Evolutionary conservation across 2,797 vertebrate species (phyloP), one percentile per base, ranked within the genome.

Genomic region (Oreochromis grahami): DNA sequence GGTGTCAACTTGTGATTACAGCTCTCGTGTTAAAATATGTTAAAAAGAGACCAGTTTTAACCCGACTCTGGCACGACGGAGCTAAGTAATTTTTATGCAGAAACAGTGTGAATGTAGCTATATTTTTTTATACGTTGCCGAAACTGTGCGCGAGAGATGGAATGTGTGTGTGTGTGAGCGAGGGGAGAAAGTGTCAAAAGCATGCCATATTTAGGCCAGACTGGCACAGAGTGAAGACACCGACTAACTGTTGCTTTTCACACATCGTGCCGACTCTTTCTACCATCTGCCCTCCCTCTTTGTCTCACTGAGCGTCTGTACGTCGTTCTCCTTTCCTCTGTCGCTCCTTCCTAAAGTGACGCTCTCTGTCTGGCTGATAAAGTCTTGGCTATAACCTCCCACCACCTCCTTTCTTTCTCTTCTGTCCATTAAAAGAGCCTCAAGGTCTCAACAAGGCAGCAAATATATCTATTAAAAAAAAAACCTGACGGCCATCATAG

Each of bases 171-270:
- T 36, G 79, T 65, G 82, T 76, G 90, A n/a, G 53, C 11, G 86
- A 51, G 77, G n/a, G 58, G 77, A 36, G 79, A 84, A 87, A 81
- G 90, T 91, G 91, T 91, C 83, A 90, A 89, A 92, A 84, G 82
- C 72, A 43, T 78, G 86, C 89, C 92, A 88, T 93, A 92, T 94
- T 94, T 92, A 92, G 88, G 81, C 88, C 85, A 84, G 86, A 87
- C 90, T 90, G 88, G 78, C 90, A 88, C 84, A 52, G 79, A 81
- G 92, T 5, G 70, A 87, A 90, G 86, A 89, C 88, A 76, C 65
- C 8, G 85, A 83, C 91, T 88, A 90, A 92, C 90, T 94, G 92
- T 92, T 93, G 91, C 90, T 92, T 92, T 94, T 92, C 87, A 87
- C 91, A 92, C 84, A 32, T 89, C 15, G n/a, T 80, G 60, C 80